These are phyloP conservation scores for Lamellibrachia satsuma DNA, from an alignment of 2,888 invertebrate species.

Conservation along the genomic window DNA sequence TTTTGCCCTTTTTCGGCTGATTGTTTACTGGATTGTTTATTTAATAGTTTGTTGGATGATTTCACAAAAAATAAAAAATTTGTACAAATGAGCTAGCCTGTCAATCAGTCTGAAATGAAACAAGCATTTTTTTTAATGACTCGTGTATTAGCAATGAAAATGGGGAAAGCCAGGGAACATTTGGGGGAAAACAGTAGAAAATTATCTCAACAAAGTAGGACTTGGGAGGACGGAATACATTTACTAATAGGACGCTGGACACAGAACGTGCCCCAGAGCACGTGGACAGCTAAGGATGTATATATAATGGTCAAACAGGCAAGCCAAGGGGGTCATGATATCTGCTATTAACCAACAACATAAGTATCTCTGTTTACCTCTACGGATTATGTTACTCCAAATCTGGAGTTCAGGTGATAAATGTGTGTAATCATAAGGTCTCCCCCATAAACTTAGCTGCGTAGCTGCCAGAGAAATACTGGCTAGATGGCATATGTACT, in stretches of 20 bases:
- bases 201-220: too few species aligned
- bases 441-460: not conserved
- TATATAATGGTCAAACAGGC: not conserved
- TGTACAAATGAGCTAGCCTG: too few species aligned
- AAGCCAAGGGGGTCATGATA: not conserved
- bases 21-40: too few species aligned
- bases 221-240: not conserved
- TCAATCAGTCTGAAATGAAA: too few species aligned
- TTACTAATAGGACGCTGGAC: not conserved
- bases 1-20: too few species aligned
- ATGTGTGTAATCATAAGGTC: constrained; percentile 3
- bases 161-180: too few species aligned
- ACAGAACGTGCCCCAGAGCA: not conserved
- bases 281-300: not conserved
- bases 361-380: not conserved
- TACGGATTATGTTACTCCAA: not conserved
- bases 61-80: too few species aligned
- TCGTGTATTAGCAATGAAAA: too few species aligned
- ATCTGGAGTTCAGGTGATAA: not conserved
- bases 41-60: too few species aligned
- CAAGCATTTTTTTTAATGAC: too few species aligned
- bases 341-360: constrained; percentile 4
- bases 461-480: not conserved
- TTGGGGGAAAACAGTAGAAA: too few species aligned
- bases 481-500: not conserved